These are phyloP conservation scores for Tortrix viridana DNA, from an alignment of 2,888 invertebrate genomes.

Conservation along the genomic window DNA sequence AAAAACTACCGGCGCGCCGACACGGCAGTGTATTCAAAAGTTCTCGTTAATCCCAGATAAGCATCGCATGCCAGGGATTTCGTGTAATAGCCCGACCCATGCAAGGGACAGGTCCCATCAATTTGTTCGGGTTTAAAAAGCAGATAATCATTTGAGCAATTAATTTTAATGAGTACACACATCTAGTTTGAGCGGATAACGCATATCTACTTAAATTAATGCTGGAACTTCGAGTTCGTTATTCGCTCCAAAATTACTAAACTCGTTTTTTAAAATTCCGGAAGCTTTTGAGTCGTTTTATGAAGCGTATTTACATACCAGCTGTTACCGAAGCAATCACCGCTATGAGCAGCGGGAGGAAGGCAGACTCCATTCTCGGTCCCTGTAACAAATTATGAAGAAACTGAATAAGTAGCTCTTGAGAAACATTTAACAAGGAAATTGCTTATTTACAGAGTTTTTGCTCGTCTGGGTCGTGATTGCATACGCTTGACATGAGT, in stretches of 20 bases:
- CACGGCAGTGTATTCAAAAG: conserved; percentile 50
- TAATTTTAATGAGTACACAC: conserved; percentile 64
- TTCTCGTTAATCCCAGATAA: conserved; percentile 38
- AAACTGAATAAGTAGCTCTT: neutral
- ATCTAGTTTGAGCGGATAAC: conserved; percentile 48
- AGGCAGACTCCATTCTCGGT: conserved; percentile 52
- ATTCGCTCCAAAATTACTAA: neutral
- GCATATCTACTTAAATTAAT: conserved; percentile 40
- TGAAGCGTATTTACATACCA: conserved; percentile 50
- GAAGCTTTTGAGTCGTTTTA: conserved; percentile 16
- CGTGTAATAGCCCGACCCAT: conserved; percentile 49
- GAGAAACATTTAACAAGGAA: conserved; percentile 2
- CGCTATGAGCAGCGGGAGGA: conserved; percentile 55
- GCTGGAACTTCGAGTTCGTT: conserved; percentile 3
- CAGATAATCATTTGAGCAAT: conserved; percentile 62
- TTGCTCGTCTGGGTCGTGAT: neutral
- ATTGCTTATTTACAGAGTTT: neutral
- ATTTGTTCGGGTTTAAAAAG: conserved; percentile 59
- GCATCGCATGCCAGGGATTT: conserved; percentile 44
- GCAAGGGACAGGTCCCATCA: conserved; percentile 55
- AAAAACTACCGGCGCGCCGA: conserved; percentile 43
- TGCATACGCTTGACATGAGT: too few species aligned
- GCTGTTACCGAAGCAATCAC: conserved; percentile 53
- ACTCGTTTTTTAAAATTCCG: conserved; percentile 9
- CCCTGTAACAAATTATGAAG: conserved; percentile 50